Evolutionary conservation across 2,888 invertebrate species (phyloP), one percentile per base, ranked within the genome.

Genomic region (Drosophila nr. perissopoda): DNA sequence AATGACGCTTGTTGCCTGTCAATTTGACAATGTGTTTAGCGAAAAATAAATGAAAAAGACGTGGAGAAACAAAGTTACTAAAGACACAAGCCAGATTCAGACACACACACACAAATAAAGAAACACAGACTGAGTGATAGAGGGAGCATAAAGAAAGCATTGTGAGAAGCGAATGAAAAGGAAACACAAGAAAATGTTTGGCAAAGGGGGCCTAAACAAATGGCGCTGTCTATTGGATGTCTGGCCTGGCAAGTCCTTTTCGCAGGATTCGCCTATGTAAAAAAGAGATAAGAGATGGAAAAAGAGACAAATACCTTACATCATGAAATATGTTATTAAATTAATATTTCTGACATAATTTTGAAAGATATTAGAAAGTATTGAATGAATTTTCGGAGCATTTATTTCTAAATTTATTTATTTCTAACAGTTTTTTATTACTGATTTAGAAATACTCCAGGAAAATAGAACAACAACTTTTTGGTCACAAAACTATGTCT

Each of bases 1-100:
- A 84, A 83, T 79, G 84, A 76, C 68, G 69, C 87, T 72, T 87
- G 85, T 87, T 63, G 75, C 73, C 84, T 81, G 85, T 85, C 85
- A 85, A 69, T 75, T 81, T 66, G 75, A 84, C 85, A 84, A 78
- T 83, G 76, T 86, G 80, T 75, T 86, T 83, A 73, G 74, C 73
- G 57, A 60, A 59, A 49, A 65, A 49, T 36, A 59, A 60, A 64
- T 42, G 7, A 38, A 54, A 31, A 61, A 52, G 66, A 34, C 10
- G 10, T 8, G 25, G 2, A 25, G 58, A 40, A 33, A 48, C 40
- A 38, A 65, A 56, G n/a, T 62, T 48, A 45, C 34, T n/a, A 53
- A 58, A n/a, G 27, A n/a, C 56, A 62, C 29, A 51, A 53, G 16
- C 7, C 33, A 51, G 8, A 63, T 52, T 51, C 62, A 58, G 57